Base-by-base conservation (phyloP, 2,113 vertebrate genomes). In the Ceuthmochares aereus region DNA sequence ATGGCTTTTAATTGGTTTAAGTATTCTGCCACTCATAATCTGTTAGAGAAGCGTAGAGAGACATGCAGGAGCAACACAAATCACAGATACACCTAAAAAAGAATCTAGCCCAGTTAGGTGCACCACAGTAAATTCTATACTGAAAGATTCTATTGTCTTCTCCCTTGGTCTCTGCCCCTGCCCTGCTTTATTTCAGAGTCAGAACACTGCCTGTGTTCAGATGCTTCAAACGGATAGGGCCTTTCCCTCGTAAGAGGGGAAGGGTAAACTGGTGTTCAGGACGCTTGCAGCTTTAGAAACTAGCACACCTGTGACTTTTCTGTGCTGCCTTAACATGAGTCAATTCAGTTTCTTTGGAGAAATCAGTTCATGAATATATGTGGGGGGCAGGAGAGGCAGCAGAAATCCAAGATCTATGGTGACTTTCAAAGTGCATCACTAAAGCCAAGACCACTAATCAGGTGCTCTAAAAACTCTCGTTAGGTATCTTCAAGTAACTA, bases 371-470 rank as follows among this genome's bases (percentile, higher is more conserved):
- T 23, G 16, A 22, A 36, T 34, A 34, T 2, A 54, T 3, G 47
- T 0, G 1, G 37, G 5, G 4, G 22, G 15, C 40, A 15, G 4
- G 16, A 6, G 8, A 1, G 4, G 1, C 3, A 7, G 7, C 8
- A 4, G 12, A 18, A 34, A 26, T 21, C 15, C 10, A 30, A 55
- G 42, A 29, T 40, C 1, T 12, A 10, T 27, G 62, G 45, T 32
- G 42, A 32, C 22, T 60, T 88, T 59, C 13, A 23, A 42, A 73
- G 45, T 10, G 34, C 18, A 25, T 47, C 42, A 85, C 66, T 90
- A 73, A 59, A 84, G 42, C 12, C 26, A 63, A 42, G 25, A 68
- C 6, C 19, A n/a, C 15, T 30, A 67, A 80, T 23, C 29, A 84
- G 14, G 64, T 25, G 17, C n/a, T 90, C 76, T 58, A 51, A 88